Evolutionary conservation across 2,888 invertebrate species (phyloP).

Genomic region (Magallana nippona): DNA sequence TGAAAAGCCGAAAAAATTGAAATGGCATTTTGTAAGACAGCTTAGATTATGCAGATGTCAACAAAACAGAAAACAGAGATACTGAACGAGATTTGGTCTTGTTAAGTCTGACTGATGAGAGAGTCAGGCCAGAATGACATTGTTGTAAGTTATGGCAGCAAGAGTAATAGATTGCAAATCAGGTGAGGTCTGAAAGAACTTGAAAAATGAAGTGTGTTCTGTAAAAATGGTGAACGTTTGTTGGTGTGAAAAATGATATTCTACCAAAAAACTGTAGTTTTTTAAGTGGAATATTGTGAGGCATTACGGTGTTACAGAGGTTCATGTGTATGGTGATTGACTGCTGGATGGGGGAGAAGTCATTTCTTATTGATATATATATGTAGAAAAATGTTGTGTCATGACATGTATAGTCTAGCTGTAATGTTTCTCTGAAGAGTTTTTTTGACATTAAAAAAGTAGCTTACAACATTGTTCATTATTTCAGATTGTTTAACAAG

Average conservation of each 20-base stretch:
- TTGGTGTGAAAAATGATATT: conserved; percentile 31
- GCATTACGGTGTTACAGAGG: neutral
- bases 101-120: neutral
- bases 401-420: neutral
- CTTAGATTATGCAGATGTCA: conserved; percentile 15
- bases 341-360: neutral
- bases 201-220: conserved; percentile 3
- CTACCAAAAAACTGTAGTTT: neutral
- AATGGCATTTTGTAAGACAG: neutral
- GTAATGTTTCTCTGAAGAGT: neutral
- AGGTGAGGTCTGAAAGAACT: conserved; percentile 11
- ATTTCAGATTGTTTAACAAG: conserved; percentile 72
- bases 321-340: neutral
- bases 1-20: neutral
- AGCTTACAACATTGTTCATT: conserved; percentile 27
- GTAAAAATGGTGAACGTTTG: conserved; percentile 1
- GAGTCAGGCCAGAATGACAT: neutral
- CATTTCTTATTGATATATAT: neutral
- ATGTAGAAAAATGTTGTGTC: neutral
- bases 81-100: neutral
- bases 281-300: neutral
- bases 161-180: conserved; percentile 11
- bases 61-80: neutral
- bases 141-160: conserved; percentile 10
- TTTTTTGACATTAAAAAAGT: conserved; percentile 13